phyloP scores from a whole-genome alignment of 2,113 vertebrate genomes.

The Psittacus erithacus region DNA sequence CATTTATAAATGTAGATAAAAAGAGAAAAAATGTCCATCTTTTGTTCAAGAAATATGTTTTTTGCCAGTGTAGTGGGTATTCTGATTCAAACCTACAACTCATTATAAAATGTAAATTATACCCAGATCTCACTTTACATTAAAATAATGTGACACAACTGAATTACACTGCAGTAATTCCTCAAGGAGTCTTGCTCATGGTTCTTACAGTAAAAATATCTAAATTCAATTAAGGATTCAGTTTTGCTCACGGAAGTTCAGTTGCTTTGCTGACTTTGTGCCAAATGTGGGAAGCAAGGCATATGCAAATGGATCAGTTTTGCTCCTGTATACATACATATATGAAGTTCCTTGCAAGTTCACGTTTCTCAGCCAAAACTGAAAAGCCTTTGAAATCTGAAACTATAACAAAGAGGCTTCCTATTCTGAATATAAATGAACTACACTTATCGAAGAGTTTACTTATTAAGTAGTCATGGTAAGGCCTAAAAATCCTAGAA shows the following conservation, averaged over 20 bases:
- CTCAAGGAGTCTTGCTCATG: background rate
- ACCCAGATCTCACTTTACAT: background rate
- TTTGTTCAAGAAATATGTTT: background rate
- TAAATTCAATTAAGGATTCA: background rate
- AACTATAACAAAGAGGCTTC: background rate
- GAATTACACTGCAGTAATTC: background rate
- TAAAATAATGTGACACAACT: background rate
- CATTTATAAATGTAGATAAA: background rate
- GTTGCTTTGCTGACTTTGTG: background rate
- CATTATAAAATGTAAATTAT: background rate
- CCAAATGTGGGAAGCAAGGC: background rate
- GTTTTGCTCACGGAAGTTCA: background rate
- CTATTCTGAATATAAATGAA: background rate
- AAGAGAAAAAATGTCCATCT: background rate
- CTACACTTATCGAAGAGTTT: accelerated
- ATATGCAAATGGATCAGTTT: background rate
- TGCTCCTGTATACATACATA: background rate
- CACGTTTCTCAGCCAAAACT: background rate
- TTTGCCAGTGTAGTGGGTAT: background rate
- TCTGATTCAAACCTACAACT: background rate
- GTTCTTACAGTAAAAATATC: background rate
- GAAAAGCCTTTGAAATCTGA: background rate
- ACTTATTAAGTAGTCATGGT: background rate
- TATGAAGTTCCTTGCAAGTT: background rate
- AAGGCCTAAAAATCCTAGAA: background rate